Conservation (phyloP, 2,797 vertebrate genomes). For the Columba guinea region DNA sequence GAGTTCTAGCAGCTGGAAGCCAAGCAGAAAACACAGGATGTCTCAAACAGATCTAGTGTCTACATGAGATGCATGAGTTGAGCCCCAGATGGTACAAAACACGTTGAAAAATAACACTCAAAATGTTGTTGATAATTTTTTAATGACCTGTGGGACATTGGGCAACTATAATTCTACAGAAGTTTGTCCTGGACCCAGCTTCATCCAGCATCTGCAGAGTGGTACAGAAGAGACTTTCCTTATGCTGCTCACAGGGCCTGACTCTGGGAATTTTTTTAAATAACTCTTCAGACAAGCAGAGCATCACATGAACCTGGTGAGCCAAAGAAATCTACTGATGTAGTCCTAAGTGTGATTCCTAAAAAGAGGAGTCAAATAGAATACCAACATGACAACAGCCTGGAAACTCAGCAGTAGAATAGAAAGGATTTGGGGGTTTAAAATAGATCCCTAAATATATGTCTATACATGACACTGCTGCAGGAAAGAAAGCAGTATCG, state of each 20-base stretch:
- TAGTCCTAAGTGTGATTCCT: no score
- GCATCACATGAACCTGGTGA: accelerated
- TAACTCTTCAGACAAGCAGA: background rate
- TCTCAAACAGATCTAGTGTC: background rate
- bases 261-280: background rate
- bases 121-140: background rate
- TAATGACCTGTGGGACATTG: background rate
- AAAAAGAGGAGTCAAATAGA: background rate
- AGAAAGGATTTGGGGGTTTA: background rate
- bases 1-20: background rate
- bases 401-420: background rate
- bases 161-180: background rate
- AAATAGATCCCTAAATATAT: background rate
- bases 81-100: background rate
- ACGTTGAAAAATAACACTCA: background rate
- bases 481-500: background rate
- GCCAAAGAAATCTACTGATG: background rate
- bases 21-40: background rate
- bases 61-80: accelerated
- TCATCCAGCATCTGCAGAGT: background rate
- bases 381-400: background rate
- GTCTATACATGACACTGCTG: background rate
- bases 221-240: background rate
- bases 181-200: background rate
- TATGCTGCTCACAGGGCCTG: background rate